Percentiles rank a stretch among this genome's conserved stretches.
Evolutionary conservation across 1,140 invertebrate genomes (phyloP).

Genomic region (Daktulosphaira vitifoliae): DNA sequence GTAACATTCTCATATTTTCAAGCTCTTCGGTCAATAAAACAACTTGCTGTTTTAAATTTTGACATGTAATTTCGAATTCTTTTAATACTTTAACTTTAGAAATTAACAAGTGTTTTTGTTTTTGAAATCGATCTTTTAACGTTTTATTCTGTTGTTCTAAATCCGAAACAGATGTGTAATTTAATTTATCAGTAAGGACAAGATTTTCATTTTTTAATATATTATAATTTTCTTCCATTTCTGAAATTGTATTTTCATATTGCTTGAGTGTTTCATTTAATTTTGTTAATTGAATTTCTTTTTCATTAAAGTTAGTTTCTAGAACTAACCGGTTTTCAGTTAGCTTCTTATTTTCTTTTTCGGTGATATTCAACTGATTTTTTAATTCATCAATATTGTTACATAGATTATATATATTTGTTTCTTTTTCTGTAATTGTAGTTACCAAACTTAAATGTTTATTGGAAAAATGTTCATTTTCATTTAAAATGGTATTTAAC

Average conservation of each 20-base stretch:
- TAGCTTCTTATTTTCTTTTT: slow-evolving; percentile 2
- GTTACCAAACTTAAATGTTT: neutral
- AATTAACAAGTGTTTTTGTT: slow-evolving; percentile 20
- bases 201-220: too few relatives aligned
- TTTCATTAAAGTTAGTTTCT: too few relatives aligned
- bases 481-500: slow-evolving; percentile 11
- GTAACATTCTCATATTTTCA: too few relatives aligned
- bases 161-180: neutral
- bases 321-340: too few relatives aligned
- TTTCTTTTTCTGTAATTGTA: neutral
- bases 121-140: slow-evolving; percentile 1
- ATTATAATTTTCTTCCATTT: too few relatives aligned
- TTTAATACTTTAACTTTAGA: slow-evolving; percentile 8
- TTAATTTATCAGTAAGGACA: slow-evolving; percentile 3
- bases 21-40: neutral
- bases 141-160: slow-evolving; percentile 7
- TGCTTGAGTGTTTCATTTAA: too few relatives aligned
- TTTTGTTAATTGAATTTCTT: too few relatives aligned
- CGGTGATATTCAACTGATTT: neutral
- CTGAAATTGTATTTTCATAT: too few relatives aligned
- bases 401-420: neutral
- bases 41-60: slow-evolving; percentile 4
- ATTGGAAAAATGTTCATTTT: neutral
- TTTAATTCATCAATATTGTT: slow-evolving; percentile 1
- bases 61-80: slow-evolving; percentile 17